phyloP scores from a whole-genome alignment of 2,797 vertebrate species.

The Eurystomus glaucurus region DNA sequence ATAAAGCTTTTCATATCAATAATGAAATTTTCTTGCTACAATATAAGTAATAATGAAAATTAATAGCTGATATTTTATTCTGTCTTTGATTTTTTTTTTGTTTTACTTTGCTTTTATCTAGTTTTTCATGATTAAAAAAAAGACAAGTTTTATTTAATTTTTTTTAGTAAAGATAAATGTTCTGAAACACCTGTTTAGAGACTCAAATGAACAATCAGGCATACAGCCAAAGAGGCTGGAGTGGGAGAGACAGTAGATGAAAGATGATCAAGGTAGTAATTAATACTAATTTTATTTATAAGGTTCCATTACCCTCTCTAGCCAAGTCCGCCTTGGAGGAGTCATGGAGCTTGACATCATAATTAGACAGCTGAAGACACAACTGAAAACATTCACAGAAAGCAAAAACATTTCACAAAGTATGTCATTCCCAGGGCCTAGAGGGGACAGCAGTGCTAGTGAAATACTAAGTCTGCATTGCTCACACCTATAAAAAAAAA shows the following conservation, averaged over 20 bases:
- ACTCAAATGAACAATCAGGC: neutral
- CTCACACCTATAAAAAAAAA: neutral
- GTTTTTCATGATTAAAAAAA: neutral
- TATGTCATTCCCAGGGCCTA: neutral
- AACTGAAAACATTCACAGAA: neutral
- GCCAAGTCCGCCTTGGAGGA: neutral
- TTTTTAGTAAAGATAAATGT: neutral
- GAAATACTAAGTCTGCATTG: neutral
- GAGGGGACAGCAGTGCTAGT: neutral
- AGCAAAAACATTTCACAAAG: rapidly evolving
- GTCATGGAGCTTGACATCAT: neutral
- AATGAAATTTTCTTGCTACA: neutral
- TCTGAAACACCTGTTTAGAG: neutral
- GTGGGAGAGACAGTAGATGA: neutral
- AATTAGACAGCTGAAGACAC: neutral
- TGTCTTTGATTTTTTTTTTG: neutral
- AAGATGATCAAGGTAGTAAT: neutral
- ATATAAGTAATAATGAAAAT: neutral
- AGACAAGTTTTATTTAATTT: neutral
- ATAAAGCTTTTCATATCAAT: neutral
- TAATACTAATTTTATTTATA: neutral
- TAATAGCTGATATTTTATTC: neutral
- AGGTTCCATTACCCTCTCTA: neutral
- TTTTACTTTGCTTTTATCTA: neutral
- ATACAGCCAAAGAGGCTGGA: neutral